A percentile compares a stretch with the other conserved stretches of the same genome.
Evolutionary conservation across 1,140 invertebrate genomes (phyloP).

Genomic region (Wiebesia pumilae): DNA sequence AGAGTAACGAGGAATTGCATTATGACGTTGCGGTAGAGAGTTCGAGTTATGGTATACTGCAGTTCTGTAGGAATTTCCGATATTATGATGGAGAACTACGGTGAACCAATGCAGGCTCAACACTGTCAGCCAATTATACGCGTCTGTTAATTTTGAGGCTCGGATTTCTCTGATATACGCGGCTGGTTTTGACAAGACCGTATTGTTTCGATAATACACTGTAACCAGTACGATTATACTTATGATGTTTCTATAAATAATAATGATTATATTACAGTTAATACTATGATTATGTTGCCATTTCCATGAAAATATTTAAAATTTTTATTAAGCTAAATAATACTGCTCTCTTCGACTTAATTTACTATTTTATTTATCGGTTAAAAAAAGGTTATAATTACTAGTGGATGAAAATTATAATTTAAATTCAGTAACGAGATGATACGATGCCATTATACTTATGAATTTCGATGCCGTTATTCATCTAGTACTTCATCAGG

Average conservation of each 20-base stretch:
- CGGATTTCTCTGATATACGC: neutral
- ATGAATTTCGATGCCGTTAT: neutral
- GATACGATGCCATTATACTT: neutral
- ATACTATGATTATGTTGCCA: neutral
- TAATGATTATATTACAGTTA: neutral
- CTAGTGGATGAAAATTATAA: neutral
- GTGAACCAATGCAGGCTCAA: neutral
- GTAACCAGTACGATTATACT: neutral
- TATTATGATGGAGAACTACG: neutral
- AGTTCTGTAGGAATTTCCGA: slow-evolving; percentile 31
- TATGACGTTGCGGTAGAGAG: neutral
- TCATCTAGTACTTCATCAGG: neutral
- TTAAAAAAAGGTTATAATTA: neutral
- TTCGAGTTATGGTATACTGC: slow-evolving; percentile 1
- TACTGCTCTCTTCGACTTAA: too few species aligned
- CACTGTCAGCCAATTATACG: slow-evolving; percentile 39
- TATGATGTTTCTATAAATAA: neutral
- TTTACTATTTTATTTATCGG: neutral
- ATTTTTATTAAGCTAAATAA: too few species aligned
- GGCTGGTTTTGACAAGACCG: slow-evolving; percentile 31
- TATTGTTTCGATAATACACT: neutral
- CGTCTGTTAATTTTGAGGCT: slow-evolving; percentile 48
- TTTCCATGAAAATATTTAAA: neutral
- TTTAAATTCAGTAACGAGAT: neutral
- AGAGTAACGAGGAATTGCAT: slow-evolving; percentile 37